Evolutionary conservation across 2,113 vertebrate species (phyloP).

Genomic region (Brachirus orientalis): DNA sequence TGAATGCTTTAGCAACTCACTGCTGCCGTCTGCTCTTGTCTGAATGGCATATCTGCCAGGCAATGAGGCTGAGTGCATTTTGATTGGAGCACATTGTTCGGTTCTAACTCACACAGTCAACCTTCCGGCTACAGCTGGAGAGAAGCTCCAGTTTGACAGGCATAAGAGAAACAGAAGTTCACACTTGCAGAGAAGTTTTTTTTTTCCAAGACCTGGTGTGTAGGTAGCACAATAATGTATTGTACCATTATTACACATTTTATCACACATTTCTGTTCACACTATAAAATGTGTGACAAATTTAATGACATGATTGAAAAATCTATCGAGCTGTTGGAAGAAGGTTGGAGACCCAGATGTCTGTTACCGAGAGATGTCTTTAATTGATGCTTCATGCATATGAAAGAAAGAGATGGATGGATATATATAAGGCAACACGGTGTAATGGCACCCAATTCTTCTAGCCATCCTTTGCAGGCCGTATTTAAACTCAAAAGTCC

Average conservation of each 20-base stretch:
- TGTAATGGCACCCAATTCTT: neutral
- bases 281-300: conserved; percentile 11
- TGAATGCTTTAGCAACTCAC: conserved; percentile 28
- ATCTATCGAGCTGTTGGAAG: neutral
- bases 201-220: conserved; percentile 28
- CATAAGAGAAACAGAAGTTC: conserved; percentile 31
- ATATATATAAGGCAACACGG: neutral
- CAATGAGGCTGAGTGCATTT: conserved; percentile 41
- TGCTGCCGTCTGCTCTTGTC: conserved; percentile 21
- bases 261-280: conserved; percentile 15
- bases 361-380: neutral
- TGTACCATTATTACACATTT: conserved; percentile 34
- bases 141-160: conserved; percentile 43
- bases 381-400: neutral
- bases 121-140: conserved; percentile 43
- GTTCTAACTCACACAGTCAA: conserved; percentile 43
- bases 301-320: neutral
- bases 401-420: neutral
- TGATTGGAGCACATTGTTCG: conserved; percentile 47
- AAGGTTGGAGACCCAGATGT: neutral
- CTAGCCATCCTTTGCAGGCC: too few relatives aligned
- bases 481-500: neutral
- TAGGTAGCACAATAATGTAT: conserved; percentile 13
- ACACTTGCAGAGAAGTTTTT: conserved; percentile 32
- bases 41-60: conserved; percentile 53